Evolutionary conservation across 2,888 invertebrate genomes (phyloP), one percentile per base, ranked within the genome.

Genomic region (Hydrotaea cyrtoneurina): DNA sequence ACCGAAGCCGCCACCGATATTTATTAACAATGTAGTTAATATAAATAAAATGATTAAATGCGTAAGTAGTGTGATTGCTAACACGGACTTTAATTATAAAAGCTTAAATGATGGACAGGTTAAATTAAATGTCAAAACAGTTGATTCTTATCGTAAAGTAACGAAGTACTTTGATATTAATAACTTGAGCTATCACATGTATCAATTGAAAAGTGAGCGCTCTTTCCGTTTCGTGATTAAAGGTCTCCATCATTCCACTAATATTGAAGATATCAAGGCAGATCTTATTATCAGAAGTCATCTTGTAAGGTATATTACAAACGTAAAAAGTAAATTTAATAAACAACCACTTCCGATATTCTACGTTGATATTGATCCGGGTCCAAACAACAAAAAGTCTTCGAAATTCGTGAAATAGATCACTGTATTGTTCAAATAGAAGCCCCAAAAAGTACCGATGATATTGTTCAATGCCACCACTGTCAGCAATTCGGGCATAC

Each of bases 401-500:
- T 71, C 13, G 69, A 71, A n/a, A 71, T 80, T 21, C 62, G 78
- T 64, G 2, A 78, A 46, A 72, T 86, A 15, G 76, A 83, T 8
- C 53, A 21, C 15, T 72, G 74, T 0, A 71, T 83, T 11, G 86
- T 83, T 11, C 82, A 53, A n/a, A 43, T 83, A 39, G 86, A 86
- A 53, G 50, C 71, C 3, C 81, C 83, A 10, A 39, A 15, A 21
- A 72, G 31, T 23, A 31, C 26, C 43, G 31, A 50, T n/a, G 69
- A 75, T 26, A 71, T 75, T 19, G 74, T 79, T 0, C 85, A 86
- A 55, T 86, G 85, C 50, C 82, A 62, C 36, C 75, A 80, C 1
- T 85, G 82, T 50, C 86, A 85, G 31, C 59, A 82, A 0, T 79
- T 80, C 43, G 80, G 79, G 0, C 83, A 83, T 26, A 80, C 81